Conservation (phyloP, 2,797 vertebrate genomes). For the Phrynocephalus guinanensis region DNA sequence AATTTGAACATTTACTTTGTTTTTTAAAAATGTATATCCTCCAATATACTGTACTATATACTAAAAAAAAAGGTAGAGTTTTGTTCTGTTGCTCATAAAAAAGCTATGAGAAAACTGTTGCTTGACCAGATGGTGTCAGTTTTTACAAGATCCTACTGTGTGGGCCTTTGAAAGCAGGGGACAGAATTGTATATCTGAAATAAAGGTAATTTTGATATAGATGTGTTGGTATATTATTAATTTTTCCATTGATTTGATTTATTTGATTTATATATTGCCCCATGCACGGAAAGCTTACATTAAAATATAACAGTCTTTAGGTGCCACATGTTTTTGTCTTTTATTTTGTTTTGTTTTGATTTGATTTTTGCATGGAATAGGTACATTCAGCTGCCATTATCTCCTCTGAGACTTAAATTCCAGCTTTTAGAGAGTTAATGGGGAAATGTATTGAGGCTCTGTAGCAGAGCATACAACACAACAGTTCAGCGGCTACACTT, state of each 20-base stretch:
- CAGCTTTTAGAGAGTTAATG: background rate
- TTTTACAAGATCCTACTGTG: background rate
- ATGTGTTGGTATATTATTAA: too few species aligned
- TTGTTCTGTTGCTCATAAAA: background rate
- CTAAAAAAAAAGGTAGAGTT: background rate
- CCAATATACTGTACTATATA: background rate
- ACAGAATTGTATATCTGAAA: background rate
- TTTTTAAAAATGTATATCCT: background rate
- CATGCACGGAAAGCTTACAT: too few species aligned
- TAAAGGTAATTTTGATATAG: background rate
- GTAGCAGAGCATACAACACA: background rate
- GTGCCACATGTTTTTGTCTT: too few species aligned
- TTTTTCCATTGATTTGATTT: too few species aligned
- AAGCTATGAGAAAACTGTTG: conserved; percentile 39
- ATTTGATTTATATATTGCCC: too few species aligned
- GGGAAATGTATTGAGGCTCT: background rate
- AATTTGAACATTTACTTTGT: too few species aligned
- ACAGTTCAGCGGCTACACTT: too few species aligned
- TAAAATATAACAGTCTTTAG: too few species aligned
- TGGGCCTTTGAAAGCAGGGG: background rate
- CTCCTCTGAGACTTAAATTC: background rate
- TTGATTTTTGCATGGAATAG: too few species aligned
- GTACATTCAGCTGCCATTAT: background rate
- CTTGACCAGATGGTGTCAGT: background rate
- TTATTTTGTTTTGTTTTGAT: too few species aligned